phyloP scores from a whole-genome alignment of 2,888 invertebrate genomes.

The Diadegma fenestrale region DNA sequence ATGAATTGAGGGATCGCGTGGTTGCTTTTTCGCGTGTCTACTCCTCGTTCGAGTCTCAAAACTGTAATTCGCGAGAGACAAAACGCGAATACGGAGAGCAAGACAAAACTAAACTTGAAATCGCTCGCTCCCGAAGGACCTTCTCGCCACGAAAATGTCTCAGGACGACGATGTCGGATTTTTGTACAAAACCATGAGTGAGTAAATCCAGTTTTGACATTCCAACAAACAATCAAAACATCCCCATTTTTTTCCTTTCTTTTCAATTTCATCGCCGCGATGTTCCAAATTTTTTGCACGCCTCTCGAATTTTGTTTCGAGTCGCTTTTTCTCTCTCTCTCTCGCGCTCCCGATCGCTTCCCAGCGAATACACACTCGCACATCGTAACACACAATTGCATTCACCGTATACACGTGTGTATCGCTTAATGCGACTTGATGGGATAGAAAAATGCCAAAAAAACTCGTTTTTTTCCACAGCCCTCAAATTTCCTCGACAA shows the following conservation, averaged over 20 bases:
- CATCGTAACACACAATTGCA: not conserved
- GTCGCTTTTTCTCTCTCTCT: constrained; percentile 2
- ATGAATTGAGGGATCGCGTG: constrained; percentile 30
- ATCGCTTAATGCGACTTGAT: not conserved
- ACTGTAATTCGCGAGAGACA: constrained; percentile 3
- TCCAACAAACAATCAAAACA: not conserved
- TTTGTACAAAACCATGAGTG: constrained; percentile 84
- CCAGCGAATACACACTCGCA: not conserved
- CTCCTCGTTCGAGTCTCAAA: not conserved
- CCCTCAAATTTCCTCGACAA: not conserved
- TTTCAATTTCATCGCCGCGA: not conserved
- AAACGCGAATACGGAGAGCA: constrained; percentile 19
- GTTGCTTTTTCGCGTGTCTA: constrained; percentile 9
- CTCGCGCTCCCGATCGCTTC: not conserved
- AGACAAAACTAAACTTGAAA: constrained; percentile 1
- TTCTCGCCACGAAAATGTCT: constrained; percentile 76
- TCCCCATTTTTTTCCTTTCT: not conserved
- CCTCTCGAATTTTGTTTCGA: constrained; percentile 10
- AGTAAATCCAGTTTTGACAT: constrained; percentile 72
- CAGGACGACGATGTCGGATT: constrained; percentile 84
- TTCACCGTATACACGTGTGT: not conserved
- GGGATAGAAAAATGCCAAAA: not conserved
- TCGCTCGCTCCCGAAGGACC: constrained; percentile 50
- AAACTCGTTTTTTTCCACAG: not conserved
- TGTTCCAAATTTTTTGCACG: constrained; percentile 13